Evolutionary conservation across 2,113 vertebrate species (phyloP).

Genomic region (Dipodomys ordii): DNA sequence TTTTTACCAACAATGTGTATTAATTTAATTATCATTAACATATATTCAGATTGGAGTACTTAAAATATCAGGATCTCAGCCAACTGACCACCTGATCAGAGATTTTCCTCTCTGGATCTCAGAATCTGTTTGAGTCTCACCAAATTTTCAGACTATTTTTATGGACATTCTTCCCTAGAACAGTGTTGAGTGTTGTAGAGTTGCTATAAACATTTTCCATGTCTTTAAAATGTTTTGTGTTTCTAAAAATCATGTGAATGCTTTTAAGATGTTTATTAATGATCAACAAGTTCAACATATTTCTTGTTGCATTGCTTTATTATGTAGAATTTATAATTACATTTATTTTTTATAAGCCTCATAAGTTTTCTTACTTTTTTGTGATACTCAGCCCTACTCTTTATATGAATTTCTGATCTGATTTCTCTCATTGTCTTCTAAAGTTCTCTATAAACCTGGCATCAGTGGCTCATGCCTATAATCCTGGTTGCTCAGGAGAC

Average conservation of each 20-base stretch:
- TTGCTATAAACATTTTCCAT: neutral
- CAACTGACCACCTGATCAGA: neutral
- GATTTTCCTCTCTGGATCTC: neutral
- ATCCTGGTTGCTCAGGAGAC: no score
- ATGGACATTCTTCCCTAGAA: neutral
- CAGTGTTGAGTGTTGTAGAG: neutral
- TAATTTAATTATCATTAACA: conserved; percentile 57
- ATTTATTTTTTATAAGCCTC: neutral
- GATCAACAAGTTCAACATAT: conserved; percentile 46
- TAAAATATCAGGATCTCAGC: neutral
- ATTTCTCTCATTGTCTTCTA: neutral
- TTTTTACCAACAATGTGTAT: conserved; percentile 3
- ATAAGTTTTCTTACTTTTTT: neutral
- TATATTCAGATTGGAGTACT: conserved; percentile 39
- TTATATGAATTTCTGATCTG: neutral
- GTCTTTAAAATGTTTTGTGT: neutral
- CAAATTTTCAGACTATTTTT: neutral
- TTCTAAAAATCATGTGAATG: neutral
- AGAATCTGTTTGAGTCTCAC: neutral
- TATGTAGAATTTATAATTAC: neutral
- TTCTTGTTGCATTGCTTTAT: neutral
- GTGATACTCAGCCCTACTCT: neutral
- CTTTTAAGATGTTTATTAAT: conserved; percentile 15
- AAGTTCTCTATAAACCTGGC: neutral
- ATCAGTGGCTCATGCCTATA: no score